A percentile compares a stretch with the other conserved stretches of the same genome.
Evolutionary conservation across 2,888 invertebrate species (phyloP).

Genomic region (Magallana nippona): DNA sequence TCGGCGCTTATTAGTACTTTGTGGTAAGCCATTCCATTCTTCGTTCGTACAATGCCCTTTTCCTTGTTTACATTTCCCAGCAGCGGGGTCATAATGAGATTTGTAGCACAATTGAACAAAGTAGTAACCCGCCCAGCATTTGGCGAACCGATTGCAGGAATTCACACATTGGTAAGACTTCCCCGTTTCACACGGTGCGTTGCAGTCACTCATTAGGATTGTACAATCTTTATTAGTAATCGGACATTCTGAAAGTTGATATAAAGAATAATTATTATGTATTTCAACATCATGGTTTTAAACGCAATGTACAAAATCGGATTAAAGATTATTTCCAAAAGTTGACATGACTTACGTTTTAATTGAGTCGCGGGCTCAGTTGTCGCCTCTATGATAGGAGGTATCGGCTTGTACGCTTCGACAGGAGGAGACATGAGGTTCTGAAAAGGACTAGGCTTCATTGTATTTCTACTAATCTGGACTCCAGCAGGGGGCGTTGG

Average conservation of each 20-base stretch:
- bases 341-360: constrained; percentile 10
- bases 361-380: not conserved
- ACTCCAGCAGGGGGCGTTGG: constrained; percentile 13
- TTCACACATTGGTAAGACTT: constrained; percentile 47
- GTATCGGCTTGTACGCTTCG: too few species aligned
- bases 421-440: not conserved
- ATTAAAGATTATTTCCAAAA: not conserved
- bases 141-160: constrained; percentile 54
- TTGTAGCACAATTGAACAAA: constrained; percentile 55
- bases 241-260: constrained; percentile 54
- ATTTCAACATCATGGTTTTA: not conserved
- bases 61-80: constrained; percentile 10
- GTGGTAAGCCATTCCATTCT: constrained; percentile 29
- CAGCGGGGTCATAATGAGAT: constrained; percentile 37
- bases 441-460: constrained; percentile 11
- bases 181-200: constrained; percentile 40
- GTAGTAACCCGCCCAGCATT: constrained; percentile 51
- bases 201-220: constrained; percentile 41
- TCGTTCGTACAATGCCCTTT: constrained; percentile 45
- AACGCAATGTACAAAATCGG: too few species aligned
- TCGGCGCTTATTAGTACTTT: not conserved
- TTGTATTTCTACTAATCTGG: not conserved
- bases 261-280: not conserved
- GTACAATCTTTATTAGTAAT: constrained; percentile 49
- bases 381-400: too few species aligned